Percentiles rank a stretch among this genome's conserved stretches.
These are phyloP conservation scores for Polypedilum vanderplanki DNA, from an alignment of 1,140 invertebrate species.

Conservation along the genomic window DNA sequence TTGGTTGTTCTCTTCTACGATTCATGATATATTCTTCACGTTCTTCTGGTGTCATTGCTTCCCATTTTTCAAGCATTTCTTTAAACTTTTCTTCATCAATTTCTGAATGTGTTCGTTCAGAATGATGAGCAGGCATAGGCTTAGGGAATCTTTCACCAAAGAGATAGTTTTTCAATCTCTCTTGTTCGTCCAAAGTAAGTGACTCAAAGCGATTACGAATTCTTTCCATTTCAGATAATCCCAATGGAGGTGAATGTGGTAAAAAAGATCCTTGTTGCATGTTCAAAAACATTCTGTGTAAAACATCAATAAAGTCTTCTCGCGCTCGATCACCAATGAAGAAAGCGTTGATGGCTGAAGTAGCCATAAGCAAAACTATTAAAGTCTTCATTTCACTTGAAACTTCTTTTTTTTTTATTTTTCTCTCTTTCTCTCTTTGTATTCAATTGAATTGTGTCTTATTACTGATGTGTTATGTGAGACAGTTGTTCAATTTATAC, in stretches of 20 bases:
- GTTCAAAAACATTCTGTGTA: neutral
- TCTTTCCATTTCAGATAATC: no score
- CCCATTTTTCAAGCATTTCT: neutral
- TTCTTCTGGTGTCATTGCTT: conserved; percentile 5
- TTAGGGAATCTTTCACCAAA: neutral
- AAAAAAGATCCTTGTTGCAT: neutral
- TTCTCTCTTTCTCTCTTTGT: neutral
- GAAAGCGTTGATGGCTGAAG: neutral
- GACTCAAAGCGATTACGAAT: neutral
- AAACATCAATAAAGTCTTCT: neutral
- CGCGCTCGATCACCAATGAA: neutral
- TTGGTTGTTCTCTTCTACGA: neutral
- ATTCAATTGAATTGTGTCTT: neutral
- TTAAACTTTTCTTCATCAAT: neutral
- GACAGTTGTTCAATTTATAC: conserved; percentile 9
- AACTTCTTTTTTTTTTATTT: neutral
- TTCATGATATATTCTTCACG: neutral
- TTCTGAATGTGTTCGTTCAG: neutral
- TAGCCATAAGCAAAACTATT: neutral
- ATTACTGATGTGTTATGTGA: neutral
- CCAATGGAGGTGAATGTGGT: no score
- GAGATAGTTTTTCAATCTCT: neutral
- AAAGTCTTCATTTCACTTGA: neutral
- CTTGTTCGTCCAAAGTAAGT: neutral
- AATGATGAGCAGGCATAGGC: neutral